Evolutionary conservation across 2,113 vertebrate species (phyloP), one percentile per base, ranked within the genome.

Genomic region (Oryzias celebensis): DNA sequence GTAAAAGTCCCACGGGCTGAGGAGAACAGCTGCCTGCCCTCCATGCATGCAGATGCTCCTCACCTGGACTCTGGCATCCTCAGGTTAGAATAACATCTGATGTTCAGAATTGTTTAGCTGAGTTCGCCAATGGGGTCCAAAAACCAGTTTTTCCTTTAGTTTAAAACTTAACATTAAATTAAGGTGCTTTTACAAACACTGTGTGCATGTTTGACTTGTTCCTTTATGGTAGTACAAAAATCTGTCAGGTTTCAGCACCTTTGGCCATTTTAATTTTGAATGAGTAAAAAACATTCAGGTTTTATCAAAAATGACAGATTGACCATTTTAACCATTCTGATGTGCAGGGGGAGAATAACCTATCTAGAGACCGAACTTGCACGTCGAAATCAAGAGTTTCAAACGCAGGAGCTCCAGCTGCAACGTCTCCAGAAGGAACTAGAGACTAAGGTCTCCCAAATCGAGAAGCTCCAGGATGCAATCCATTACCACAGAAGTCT

Each of bases 381-480:
- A 5, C 67, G 14, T 24, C 75, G 88, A 17, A 83, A 91, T 46
- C 73, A 82, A 42, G 86, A 88, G 65, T 81, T 92, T 18, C 50
- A 26, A 10, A 71, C 75, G 4, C 87, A 90, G 63, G 79, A 87
- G 58, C 68, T 85, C 31, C 82, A 86, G 73, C 67, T 93, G 26
- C 72, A 81, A 52, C 65, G 77, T 7, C 86, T 93, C 41, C 89
- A 86, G 68, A 88, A 76, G 18, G 90, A 93, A 46, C 75, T 93
- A 6, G 88, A 90, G 44, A 76, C 84, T 22, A 91, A 92, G 71
- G 66, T 84, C 43, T 81, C 85, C 17, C 92, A 93, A 79, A 86
- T 93, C 1, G 88, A 91, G 65, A 93, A 93, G 65, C 88, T 93
- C 20, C 90, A 93, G 77, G 92, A 93, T 26, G 92, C 92, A 4